Evolutionary conservation across 2,113 vertebrate species (phyloP), one percentile per base, ranked within the genome.

Genomic region (Pardalotus punctatus): DNA sequence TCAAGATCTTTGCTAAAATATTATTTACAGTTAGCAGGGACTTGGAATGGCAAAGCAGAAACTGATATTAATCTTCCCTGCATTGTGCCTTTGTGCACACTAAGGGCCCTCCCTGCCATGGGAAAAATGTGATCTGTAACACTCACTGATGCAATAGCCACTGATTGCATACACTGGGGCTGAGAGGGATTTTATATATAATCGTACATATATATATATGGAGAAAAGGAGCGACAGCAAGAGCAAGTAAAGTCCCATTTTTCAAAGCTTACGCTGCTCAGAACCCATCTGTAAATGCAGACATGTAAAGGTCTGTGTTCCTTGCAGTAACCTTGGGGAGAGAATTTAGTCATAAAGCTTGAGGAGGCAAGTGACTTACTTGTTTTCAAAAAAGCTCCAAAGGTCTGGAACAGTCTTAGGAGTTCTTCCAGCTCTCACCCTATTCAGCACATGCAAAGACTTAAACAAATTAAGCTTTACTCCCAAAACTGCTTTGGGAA

Each of bases 11-110:
- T 95, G 96, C 97, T 97, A 94, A 95, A 97, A 97, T 89, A 77
- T 97, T 97, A 97, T 98, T 98, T 98, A 97, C 97, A 96, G 97
- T 96, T 97, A 98, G 90, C 82, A 96, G 94, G 86, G 95, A 79
- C 88, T 79, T 95, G 94, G 96, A 97, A 96, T 82, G 62, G 96
- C 93, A 93, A 93, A 96, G 95, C 93, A 94, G 93, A 96, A 96
- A 89, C 80, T 81, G 94, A 93, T 96, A 98, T 98, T 97, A 97
- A 98, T 97, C 97, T 97, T 97, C n/a, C 42, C 60, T 74, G 92
- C 74, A 73, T 79, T 85, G 45, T 96, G 91, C 67, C 86, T 97
- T 64, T 95, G 85, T 40, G 90, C 69, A 53, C 22, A 10, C 80
- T 64, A 77, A 88, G 95, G 62, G 67, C 84, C 80, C 90, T 93